Evolutionary conservation across 2,888 invertebrate genomes (phyloP), one percentile per base, ranked within the genome.

Genomic region (Drosophila cyrtoloma): DNA sequence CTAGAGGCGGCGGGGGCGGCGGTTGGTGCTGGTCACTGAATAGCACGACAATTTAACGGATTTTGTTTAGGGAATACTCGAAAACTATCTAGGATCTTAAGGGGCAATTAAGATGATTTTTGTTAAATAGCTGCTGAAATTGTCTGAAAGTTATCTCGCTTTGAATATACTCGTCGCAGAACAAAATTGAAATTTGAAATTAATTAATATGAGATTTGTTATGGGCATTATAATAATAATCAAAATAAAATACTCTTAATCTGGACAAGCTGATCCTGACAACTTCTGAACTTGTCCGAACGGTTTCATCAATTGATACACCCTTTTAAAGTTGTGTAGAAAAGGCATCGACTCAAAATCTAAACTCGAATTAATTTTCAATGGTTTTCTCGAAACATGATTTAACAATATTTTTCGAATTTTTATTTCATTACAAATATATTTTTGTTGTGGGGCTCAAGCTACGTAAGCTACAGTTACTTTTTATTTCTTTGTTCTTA

Each of bases 381-480:
- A 59, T 52, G 53, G 26, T 59, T 50, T 51, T 37, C 14, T 55
- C 28, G 39, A 71, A 35, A 66, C 60, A 51, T 57, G 14, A 50
- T 30, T 64, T 64, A 51, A 62, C 50, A 12, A 28, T 78, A 52
- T 74, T 55, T 61, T 61, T 56, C 26, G 28, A 30, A n/a, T 61
- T 60, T 64, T 59, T 69, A 53, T 35, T 50, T 12, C 58, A 39
- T 60, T 59, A 22, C 44, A 52, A 57, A 72, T 63, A 67, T 65
- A 65, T 69, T 77, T 81, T 69, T 75, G 65, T 86, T 84, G 68
- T 81, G 88, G 88, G 88, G 88, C 86, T 88, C 76, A 84, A 75
- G 75, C 88, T 88, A 84, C 86, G 88, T 88, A 88, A 86, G 81
- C 79, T 81, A 79, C 75, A 82, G 75, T 81, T 82, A 77, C 33